Base-by-base conservation (phyloP, 2,888 invertebrate species). In the Lordiphosa fenestrarum region DNA sequence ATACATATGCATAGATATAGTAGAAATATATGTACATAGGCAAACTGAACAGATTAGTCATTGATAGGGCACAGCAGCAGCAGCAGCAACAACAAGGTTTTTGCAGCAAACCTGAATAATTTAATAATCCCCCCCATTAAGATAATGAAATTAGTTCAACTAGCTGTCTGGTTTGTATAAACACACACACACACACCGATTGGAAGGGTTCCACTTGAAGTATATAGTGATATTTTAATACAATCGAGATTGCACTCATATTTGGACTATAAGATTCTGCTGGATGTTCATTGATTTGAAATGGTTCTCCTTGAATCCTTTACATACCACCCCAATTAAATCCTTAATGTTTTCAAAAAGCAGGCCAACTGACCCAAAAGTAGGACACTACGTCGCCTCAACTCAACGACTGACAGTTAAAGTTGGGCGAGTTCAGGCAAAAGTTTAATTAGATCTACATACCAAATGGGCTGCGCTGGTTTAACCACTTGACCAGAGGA, bases 101-200 rank as follows among this genome's bases (percentile, higher is more conserved):
- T 73, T 66, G 56, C 76, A 61, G 77, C 55, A 69, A 80, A 83
- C 73, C 71, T 84, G 82, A 77, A 76, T 84, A 84, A 82, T 84
- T 76, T 84, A 81, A 84, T 84, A 84, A 67, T 77, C 82, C 49
- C 77, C 69, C 77, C 69, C 82, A 76, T 76, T 84, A 84, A 81
- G 73, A 67, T 84, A 76, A 76, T 84, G 84, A 84, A 76, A 77
- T 76, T 84, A 62, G 82, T 84, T 62, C 84, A 65, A 81, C 66
- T 54, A 57, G 74, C 33, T 47, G 50, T 49, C 25, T 58, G 56
- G 52, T 52, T 15, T n/a, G n/a, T n/a, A n/a, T n/a, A n/a, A n/a
- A n/a, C n/a, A n/a, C n/a, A n/a, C n/a, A n/a, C n/a, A n/a, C n/a
- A n/a, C n/a, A n/a, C n/a, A n/a, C 44, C 64, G 68, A 71, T 71